Evolutionary conservation across 2,888 invertebrate genomes (phyloP).

Genomic region (Rhimphoctona megacephalus): DNA sequence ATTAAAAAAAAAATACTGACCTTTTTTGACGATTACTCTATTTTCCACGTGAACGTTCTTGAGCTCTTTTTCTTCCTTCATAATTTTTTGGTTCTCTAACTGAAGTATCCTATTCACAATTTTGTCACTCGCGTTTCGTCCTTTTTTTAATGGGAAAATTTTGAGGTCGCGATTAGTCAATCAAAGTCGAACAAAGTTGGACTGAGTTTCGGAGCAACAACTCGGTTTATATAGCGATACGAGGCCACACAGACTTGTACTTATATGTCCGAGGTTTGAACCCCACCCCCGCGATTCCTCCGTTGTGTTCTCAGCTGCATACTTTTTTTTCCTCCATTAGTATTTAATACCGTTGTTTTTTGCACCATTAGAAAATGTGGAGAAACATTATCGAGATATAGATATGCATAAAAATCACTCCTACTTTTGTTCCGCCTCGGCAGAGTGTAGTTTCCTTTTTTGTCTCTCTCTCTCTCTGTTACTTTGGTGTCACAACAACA

Average conservation of each 20-base stretch:
- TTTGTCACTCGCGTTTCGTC: neutral
- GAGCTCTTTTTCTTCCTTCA: conserved; percentile 61
- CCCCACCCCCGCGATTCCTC: conserved; percentile 54
- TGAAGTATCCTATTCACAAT: neutral
- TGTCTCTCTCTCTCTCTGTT: neutral
- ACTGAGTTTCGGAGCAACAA: conserved; percentile 60
- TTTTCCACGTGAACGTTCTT: conserved; percentile 44
- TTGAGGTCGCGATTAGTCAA: conserved; percentile 21
- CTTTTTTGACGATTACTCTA: conserved; percentile 39
- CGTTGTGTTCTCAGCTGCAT: conserved; percentile 20
- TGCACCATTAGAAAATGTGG: conserved; percentile 4
- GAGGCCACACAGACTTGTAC: conserved; percentile 35
- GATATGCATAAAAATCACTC: neutral
- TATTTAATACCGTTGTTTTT: conserved; percentile 21
- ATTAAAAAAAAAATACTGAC: conserved; percentile 46
- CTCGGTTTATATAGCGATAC: conserved; percentile 64
- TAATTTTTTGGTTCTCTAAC: neutral
- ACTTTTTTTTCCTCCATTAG: conserved; percentile 8
- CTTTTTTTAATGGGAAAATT: neutral
- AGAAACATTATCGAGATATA: neutral
- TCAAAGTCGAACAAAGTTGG: conserved; percentile 34
- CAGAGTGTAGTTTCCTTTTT: conserved; percentile 19
- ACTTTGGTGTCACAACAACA: conserved; percentile 4
- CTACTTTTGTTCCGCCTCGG: conserved; percentile 42
- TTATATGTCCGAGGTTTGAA: conserved; percentile 42